Conservation (phyloP, 2,888 invertebrate species). For the Brachyptera putata region DNA sequence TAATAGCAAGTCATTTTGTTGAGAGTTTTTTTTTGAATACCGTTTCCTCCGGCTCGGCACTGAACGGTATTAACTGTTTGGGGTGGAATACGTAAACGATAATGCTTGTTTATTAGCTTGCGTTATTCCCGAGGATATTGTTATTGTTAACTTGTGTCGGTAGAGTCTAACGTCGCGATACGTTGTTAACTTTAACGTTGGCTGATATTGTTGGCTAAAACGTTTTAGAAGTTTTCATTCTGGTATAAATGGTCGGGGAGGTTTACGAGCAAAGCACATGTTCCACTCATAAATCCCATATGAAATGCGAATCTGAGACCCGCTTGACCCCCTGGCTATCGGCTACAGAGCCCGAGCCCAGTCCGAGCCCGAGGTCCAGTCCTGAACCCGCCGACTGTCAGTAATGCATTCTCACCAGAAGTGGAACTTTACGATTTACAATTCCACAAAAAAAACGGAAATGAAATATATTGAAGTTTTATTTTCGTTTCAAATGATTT, state of each 20-base stretch:
- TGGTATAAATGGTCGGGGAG: too few species aligned
- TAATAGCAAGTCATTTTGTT: not conserved
- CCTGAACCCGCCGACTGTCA: too few species aligned
- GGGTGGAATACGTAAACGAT: not conserved
- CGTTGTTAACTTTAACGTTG: not conserved
- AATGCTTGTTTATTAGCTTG: not conserved
- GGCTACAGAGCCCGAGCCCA: too few species aligned
- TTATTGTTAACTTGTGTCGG: not conserved
- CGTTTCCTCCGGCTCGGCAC: not conserved
- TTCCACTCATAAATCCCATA: conserved; percentile 1
- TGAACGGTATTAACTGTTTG: not conserved
- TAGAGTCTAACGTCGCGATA: not conserved
- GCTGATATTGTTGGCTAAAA: not conserved
- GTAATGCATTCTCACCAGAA: too few species aligned
- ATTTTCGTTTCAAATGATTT: not conserved
- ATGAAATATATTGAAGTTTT: not conserved
- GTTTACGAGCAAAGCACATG: not conserved
- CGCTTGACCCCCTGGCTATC: too few species aligned
- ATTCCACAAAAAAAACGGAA: not conserved
- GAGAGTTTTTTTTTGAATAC: not conserved
- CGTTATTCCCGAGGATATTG: not conserved
- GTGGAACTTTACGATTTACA: not conserved
- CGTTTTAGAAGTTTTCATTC: not conserved
- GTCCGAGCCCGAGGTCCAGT: too few species aligned
- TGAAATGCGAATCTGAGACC: not conserved